Evolutionary conservation across 2,888 invertebrate genomes (phyloP), one percentile per base, ranked within the genome.

Genomic region (Anthophora plumipes): DNA sequence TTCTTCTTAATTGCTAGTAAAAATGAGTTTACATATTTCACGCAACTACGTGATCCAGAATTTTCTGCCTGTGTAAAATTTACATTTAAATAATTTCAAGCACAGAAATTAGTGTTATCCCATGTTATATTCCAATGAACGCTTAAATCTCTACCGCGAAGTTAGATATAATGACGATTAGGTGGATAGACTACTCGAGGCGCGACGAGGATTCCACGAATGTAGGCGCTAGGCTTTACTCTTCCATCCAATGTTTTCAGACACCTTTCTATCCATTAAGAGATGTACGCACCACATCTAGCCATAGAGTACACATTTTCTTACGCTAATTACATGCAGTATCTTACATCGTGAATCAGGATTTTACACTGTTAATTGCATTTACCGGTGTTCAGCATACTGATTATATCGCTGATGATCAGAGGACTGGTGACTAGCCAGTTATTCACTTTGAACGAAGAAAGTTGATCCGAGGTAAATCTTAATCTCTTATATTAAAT

Each of bases 111-210:
- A 31, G 31, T 4, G 31, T 31, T 31, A 31, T 31, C 31, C 31
- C 4, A 4, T 31, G 2, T 31, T 4, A 31, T 31, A 4, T 31
- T 31, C 2, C 2, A 31, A 31, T 76, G 77, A 77, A 80, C 77
- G 70, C 80, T 77, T 77, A 83, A 85, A 83, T 83, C 77, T 81
- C 76, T 46, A 61, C 60, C 59, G 12, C 39, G 64, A 52, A 66
- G 79, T 85, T 77, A 72, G 79, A 73, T 85, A 81, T 85, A 81
- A 85, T 67, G 77, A 57, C 83, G 83, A 86, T 86, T 83, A 85
- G 83, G 79, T 77, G 61, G 80, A 80, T 79, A 12, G 66, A 71
- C 72, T 76, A 50, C 77, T 81, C 57, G 81, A 64, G 70, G 71
- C 73, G 79, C 55, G 50, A 52, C 55, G 50, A 70, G 69, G 69